Percentiles rank a stretch among this genome's conserved stretches.
Conservation (phyloP, 2,888 invertebrate genomes). For the Rotaria macrura region DNA sequence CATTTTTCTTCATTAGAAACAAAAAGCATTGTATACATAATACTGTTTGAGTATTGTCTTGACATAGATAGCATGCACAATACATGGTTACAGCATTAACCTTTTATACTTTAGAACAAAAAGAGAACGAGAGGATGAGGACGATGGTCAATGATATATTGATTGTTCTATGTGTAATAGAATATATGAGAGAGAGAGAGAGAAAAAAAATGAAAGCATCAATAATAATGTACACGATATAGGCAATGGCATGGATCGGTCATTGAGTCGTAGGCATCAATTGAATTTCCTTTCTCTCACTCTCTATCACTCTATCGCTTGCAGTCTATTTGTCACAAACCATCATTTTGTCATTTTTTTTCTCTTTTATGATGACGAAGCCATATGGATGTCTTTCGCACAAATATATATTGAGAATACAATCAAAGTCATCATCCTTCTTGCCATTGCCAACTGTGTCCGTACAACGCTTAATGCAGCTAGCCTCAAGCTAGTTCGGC, state of each 20-base stretch:
- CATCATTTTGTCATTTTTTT: neutral
- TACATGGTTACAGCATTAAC: neutral
- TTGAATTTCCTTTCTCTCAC: neutral
- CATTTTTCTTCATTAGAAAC: constrained; percentile 2
- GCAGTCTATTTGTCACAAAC: neutral
- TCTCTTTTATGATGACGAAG: neutral
- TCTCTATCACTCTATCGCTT: too few species aligned
- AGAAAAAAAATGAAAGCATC: neutral
- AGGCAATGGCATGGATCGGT: neutral
- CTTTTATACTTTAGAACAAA: neutral
- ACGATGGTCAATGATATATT: neutral
- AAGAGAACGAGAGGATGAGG: neutral
- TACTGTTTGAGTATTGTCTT: neutral
- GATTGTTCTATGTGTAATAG: neutral
- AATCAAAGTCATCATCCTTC: neutral
- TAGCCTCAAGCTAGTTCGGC: neutral
- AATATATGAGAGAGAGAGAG: neutral
- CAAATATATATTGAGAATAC: neutral
- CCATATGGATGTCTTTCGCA: neutral
- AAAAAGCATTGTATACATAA: neutral
- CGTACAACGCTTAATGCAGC: neutral
- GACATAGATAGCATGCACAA: neutral
- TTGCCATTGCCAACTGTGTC: neutral
- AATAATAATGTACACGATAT: neutral
- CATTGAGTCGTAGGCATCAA: neutral